These are phyloP conservation scores for Thomomys bottae DNA, from an alignment of 2,113 vertebrate genomes.

Conservation along the genomic window DNA sequence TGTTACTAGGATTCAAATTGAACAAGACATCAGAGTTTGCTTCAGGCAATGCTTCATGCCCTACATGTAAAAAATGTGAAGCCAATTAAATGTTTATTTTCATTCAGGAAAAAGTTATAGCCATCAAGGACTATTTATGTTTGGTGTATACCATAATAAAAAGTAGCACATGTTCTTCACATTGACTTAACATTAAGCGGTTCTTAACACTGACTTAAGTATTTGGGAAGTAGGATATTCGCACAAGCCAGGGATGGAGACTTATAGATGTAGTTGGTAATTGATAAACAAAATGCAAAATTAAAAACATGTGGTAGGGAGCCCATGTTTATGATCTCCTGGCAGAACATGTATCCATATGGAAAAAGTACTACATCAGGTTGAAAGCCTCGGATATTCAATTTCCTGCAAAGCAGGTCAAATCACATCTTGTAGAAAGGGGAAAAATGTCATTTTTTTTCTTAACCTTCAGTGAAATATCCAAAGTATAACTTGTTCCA, in stretches of 20 bases:
- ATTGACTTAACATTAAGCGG: slow-evolving; percentile 80
- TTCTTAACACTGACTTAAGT: slow-evolving; percentile 81
- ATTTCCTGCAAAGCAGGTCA: slow-evolving; percentile 79
- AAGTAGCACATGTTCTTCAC: slow-evolving; percentile 37
- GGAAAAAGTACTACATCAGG: slow-evolving; percentile 85
- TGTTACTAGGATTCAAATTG: not conserved
- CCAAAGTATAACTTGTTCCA: slow-evolving; percentile 84
- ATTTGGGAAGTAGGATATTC: slow-evolving; percentile 80
- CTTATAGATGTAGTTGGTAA: slow-evolving; percentile 77
- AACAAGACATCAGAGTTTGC: not conserved
- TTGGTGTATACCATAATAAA: slow-evolving; percentile 77
- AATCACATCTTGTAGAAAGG: slow-evolving; percentile 59
- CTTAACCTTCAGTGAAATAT: slow-evolving; percentile 74
- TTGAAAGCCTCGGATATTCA: slow-evolving; percentile 75
- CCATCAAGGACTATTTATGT: slow-evolving; percentile 75
- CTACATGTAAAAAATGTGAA: not conserved
- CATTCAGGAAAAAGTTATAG: slow-evolving; percentile 70
- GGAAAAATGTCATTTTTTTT: slow-evolving; percentile 78
- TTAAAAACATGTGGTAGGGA: slow-evolving; percentile 77
- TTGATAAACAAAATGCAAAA: slow-evolving; percentile 74
- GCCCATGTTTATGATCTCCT: slow-evolving; percentile 84
- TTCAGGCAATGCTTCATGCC: slow-evolving; percentile 31
- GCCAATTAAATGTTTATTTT: slow-evolving; percentile 51
- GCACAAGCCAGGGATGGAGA: slow-evolving; percentile 80
- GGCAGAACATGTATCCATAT: slow-evolving; percentile 84